A percentile compares a stretch with the other conserved stretches of the same genome.
These are phyloP conservation scores for Anguilla marmorata DNA, from an alignment of 2,797 vertebrate species.

Conservation along the genomic window DNA sequence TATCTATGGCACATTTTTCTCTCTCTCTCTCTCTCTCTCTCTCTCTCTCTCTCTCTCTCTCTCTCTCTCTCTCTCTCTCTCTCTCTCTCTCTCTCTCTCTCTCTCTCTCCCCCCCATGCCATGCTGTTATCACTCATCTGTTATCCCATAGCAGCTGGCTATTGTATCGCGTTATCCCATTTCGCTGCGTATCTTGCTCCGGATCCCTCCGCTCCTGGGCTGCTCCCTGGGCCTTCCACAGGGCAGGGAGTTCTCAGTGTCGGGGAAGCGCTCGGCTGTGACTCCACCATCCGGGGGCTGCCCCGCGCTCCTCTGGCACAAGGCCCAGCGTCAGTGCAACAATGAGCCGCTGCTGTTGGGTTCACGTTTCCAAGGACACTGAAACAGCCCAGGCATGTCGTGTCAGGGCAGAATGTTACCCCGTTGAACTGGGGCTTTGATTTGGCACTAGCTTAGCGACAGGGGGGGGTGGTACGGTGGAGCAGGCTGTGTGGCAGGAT, in stretches of 20 bases:
- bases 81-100: background rate
- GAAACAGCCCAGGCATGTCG: background rate
- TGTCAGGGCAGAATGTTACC: background rate
- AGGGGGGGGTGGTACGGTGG: background rate
- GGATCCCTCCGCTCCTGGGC: background rate
- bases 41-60: too few species aligned
- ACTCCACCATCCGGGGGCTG: background rate
- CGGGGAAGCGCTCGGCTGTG: background rate
- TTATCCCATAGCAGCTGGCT: background rate
- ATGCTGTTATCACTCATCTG: background rate
- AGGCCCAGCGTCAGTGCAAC: background rate
- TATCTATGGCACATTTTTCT: too few species aligned
- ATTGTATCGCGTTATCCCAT: background rate
- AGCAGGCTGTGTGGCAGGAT: conserved; percentile 7
- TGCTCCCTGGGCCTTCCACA: background rate
- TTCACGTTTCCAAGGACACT: background rate
- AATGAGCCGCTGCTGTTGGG: conserved; percentile 8
- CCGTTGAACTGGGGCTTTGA: background rate
- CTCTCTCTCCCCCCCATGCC: background rate
- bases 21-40: too few species aligned
- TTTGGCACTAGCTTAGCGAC: background rate
- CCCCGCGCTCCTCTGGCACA: background rate
- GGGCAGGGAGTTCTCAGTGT: background rate
- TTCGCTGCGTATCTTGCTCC: background rate
- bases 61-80: too few species aligned